Percentiles rank a stretch among this genome's conserved stretches.
phyloP scores from a whole-genome alignment of 1,140 invertebrate species.

The Dendroctonus ponderosae region DNA sequence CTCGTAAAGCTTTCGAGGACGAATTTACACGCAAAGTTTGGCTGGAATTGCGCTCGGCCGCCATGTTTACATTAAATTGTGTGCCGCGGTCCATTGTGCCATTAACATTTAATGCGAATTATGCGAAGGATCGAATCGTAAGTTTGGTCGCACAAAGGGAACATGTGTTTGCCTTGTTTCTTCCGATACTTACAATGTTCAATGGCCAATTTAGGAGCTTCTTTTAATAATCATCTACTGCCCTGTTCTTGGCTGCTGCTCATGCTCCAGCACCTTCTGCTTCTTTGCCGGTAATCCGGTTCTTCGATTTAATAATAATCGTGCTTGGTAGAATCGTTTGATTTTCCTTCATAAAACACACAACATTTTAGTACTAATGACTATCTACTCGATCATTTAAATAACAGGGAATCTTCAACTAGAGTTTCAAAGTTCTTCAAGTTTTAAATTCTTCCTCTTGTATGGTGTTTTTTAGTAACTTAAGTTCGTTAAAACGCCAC shows the following conservation, averaged over 20 bases:
- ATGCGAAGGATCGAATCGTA: slow-evolving; percentile 42
- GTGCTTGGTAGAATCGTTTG: too few relatives aligned
- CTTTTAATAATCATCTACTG: slow-evolving; percentile 29
- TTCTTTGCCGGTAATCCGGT: neutral
- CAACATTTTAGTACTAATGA: too few relatives aligned
- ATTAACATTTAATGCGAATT: slow-evolving; percentile 52
- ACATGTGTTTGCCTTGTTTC: slow-evolving; percentile 47
- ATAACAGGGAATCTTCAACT: too few relatives aligned
- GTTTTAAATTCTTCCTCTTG: too few relatives aligned
- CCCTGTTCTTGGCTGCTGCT: neutral
- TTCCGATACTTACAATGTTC: slow-evolving; percentile 41
- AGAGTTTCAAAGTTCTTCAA: too few relatives aligned
- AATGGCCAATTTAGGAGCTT: slow-evolving; percentile 37
- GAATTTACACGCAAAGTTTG: slow-evolving; percentile 45
- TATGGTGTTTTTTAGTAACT: too few relatives aligned
- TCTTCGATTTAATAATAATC: too few relatives aligned
- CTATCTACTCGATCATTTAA: too few relatives aligned
- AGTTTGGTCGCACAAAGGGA: slow-evolving; percentile 45
- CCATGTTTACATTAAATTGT: slow-evolving; percentile 46
- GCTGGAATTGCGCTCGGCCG: slow-evolving; percentile 32
- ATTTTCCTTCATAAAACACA: too few relatives aligned
- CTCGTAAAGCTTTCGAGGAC: slow-evolving; percentile 21
- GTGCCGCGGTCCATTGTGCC: slow-evolving; percentile 47
- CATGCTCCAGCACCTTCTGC: neutral
- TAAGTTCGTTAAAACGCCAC: too few relatives aligned